phyloP scores from a whole-genome alignment of 2,888 invertebrate genomes.

The Hirtodrosophila alboralis region DNA sequence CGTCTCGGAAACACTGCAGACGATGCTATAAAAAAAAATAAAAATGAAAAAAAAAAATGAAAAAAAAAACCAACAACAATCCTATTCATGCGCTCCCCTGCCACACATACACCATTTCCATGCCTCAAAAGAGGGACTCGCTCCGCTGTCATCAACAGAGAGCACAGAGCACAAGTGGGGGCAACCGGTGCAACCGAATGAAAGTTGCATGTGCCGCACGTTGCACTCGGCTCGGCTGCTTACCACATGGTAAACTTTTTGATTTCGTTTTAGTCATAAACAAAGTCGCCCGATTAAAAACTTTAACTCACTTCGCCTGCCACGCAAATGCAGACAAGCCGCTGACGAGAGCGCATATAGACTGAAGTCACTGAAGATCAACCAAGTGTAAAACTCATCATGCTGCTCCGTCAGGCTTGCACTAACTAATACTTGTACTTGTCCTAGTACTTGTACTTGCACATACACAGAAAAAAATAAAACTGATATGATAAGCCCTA shows the following conservation, averaged over 20 bases:
- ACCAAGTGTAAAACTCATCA: constrained; percentile 59
- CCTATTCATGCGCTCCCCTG: too few relatives aligned
- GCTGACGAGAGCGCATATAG: constrained; percentile 32
- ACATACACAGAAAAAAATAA: too few relatives aligned
- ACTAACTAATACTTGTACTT: constrained; percentile 49
- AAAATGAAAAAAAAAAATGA: constrained; percentile 1
- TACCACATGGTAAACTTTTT: constrained; percentile 59
- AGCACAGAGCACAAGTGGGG: constrained; percentile 1
- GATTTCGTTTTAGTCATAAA: constrained; percentile 64
- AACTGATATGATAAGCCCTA: too few relatives aligned
- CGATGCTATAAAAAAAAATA: constrained; percentile 25
- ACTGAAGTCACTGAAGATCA: constrained; percentile 52
- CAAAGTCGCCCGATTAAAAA: constrained; percentile 65
- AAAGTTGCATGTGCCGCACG: constrained; percentile 64
- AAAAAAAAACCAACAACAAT: too few relatives aligned
- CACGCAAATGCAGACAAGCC: constrained; percentile 43
- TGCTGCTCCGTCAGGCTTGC: constrained; percentile 41
- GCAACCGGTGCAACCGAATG: constrained; percentile 1
- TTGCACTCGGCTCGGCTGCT: constrained; percentile 46
- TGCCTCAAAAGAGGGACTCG: constrained; percentile 29
- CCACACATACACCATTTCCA: constrained; percentile 12
- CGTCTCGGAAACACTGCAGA: constrained; percentile 44
- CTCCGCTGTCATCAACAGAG: constrained; percentile 53
- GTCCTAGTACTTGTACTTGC: too few relatives aligned
- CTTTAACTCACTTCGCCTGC: constrained; percentile 43